phyloP scores from a whole-genome alignment of 2,888 invertebrate species.

The Nemoura dubitans region DNA sequence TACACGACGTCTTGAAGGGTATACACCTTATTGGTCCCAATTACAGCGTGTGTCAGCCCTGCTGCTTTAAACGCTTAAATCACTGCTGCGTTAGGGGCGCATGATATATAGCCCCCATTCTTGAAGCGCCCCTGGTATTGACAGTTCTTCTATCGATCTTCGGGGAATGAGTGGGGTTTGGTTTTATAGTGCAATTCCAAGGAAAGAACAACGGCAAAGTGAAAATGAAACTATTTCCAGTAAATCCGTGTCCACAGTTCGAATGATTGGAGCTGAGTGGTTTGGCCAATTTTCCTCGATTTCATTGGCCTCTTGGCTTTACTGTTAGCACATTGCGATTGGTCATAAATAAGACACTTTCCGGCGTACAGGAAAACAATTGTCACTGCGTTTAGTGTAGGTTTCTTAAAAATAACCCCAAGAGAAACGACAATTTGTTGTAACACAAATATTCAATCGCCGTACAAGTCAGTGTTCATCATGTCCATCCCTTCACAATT shows the following conservation, averaged over 20 bases:
- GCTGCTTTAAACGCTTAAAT: slow-evolving; percentile 23
- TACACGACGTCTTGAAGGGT: background rate
- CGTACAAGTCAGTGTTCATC: background rate
- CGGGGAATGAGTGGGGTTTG: slow-evolving; percentile 4
- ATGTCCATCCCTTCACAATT: no score
- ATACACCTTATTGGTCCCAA: slow-evolving; percentile 8
- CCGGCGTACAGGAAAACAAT: background rate
- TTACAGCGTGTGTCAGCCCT: background rate
- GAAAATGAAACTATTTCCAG: slow-evolving; percentile 37
- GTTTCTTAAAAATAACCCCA: background rate
- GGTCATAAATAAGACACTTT: background rate
- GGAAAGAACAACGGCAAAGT: slow-evolving; percentile 37
- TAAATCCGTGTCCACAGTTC: slow-evolving; percentile 25
- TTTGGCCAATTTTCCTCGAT: slow-evolving; percentile 24
- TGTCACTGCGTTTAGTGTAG: background rate
- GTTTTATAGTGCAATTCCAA: slow-evolving; percentile 33
- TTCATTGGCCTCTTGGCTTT: slow-evolving; percentile 1
- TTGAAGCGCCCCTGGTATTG: slow-evolving; percentile 33
- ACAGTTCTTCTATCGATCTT: slow-evolving; percentile 29
- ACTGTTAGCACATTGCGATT: background rate
- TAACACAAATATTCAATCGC: background rate
- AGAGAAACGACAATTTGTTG: background rate
- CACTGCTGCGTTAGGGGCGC: background rate
- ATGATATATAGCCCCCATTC: slow-evolving; percentile 34
- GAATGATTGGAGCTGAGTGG: slow-evolving; percentile 36